Conservation (phyloP, 2,797 vertebrate genomes). For the Neoniphon sammara region DNA sequence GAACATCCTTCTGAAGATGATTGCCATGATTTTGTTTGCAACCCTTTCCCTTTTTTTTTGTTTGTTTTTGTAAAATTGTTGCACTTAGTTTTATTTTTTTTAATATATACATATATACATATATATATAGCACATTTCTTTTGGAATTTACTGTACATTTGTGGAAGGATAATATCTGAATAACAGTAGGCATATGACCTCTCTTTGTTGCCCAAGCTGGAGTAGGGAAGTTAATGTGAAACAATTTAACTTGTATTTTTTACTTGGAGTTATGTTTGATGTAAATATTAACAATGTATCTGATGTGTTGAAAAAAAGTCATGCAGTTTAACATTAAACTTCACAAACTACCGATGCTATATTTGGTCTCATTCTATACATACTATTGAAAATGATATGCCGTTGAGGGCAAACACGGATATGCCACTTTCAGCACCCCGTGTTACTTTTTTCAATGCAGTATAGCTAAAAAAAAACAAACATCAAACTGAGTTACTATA, state of each 20-base stretch:
- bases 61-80: constrained; percentile 74
- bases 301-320: constrained; percentile 76
- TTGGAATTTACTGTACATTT: constrained; percentile 66
- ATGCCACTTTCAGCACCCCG: background rate
- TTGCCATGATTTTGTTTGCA: constrained; percentile 65
- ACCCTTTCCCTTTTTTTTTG: constrained; percentile 43
- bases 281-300: constrained; percentile 83
- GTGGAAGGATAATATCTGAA: constrained; percentile 69
- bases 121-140: constrained; percentile 65
- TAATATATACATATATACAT: constrained; percentile 60
- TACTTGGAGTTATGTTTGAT: constrained; percentile 73
- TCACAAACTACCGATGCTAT: constrained; percentile 74
- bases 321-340: constrained; percentile 85
- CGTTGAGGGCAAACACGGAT: too few species aligned
- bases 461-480: too few species aligned
- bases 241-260: constrained; percentile 63
- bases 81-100: constrained; percentile 67
- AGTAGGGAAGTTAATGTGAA: constrained; percentile 65
- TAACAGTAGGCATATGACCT: constrained; percentile 53
- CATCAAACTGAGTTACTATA: too few species aligned
- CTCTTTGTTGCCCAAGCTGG: constrained; percentile 57
- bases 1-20: constrained; percentile 55
- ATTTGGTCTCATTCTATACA: constrained; percentile 20
- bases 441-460: background rate
- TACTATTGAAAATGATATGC: background rate